Evolutionary conservation across 35 echinoderm and acorn worm genomes (phyloP).

Genomic region (Diadema setosum): DNA sequence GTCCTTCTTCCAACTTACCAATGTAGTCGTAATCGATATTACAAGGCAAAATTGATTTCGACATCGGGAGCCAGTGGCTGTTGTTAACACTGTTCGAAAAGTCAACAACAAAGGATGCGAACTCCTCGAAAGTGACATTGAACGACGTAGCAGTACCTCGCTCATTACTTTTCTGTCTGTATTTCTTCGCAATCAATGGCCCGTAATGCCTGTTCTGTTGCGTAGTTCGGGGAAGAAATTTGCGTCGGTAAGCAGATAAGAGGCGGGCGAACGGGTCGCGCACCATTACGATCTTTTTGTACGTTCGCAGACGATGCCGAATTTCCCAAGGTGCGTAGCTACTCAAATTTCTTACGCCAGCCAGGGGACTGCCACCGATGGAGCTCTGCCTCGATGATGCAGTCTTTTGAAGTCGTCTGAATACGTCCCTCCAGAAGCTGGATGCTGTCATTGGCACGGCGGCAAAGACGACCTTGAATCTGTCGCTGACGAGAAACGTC

Average conservation of each 20-base stretch:
- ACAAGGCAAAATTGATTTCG: neutral
- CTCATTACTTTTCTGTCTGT: neutral
- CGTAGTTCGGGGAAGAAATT: neutral
- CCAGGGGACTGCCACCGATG: neutral
- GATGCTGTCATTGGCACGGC: slow-evolving; percentile 43
- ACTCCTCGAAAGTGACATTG: slow-evolving; percentile 25
- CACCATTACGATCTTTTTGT: slow-evolving; percentile 56
- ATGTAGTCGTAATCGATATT: slow-evolving; percentile 30
- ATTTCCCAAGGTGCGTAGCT: slow-evolving; percentile 18
- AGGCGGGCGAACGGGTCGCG: slow-evolving; percentile 40
- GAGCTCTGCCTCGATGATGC: neutral
- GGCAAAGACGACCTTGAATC: slow-evolving; percentile 25
- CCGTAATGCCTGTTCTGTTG: neutral
- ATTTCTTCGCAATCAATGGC: neutral
- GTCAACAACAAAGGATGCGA: neutral
- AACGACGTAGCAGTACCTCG: no score
- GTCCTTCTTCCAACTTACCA: neutral
- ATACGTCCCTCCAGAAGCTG: slow-evolving; percentile 38
- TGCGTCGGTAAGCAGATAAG: slow-evolving; percentile 53
- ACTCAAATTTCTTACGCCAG: neutral
- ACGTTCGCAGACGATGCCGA: neutral
- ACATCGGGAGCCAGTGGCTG: neutral
- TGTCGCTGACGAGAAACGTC: neutral
- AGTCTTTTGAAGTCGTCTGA: neutral
- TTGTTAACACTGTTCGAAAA: neutral